Conservation (phyloP, 2,888 invertebrate species). For the Synanthedon myopaeformis region DNA sequence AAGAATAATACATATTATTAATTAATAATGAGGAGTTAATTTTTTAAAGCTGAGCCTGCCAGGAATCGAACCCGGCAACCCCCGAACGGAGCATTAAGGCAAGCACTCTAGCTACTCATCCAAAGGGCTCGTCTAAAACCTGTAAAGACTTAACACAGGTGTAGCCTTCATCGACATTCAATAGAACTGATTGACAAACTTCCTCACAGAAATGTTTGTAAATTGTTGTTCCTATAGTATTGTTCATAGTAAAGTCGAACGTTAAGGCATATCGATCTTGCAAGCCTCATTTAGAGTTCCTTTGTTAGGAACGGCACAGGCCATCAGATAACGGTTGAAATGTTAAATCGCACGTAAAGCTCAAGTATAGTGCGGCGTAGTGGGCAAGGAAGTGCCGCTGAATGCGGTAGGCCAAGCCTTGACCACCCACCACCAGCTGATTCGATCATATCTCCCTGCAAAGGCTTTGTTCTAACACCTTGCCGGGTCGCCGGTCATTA, state of each 20-base stretch:
- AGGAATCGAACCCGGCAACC: too few relatives aligned
- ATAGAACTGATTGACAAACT: too few relatives aligned
- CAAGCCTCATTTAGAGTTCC: slow-evolving; percentile 38
- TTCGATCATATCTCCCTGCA: slow-evolving; percentile 26
- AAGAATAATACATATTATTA: too few relatives aligned
- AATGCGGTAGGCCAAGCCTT: slow-evolving; percentile 33
- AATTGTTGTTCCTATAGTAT: too few relatives aligned
- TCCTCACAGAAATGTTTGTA: too few relatives aligned
- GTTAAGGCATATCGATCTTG: slow-evolving; percentile 38
- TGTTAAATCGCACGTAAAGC: slow-evolving; percentile 61
- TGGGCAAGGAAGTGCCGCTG: slow-evolving; percentile 25
- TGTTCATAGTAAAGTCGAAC: not conserved
- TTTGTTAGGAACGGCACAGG: slow-evolving; percentile 42
- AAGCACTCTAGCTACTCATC: too few relatives aligned
- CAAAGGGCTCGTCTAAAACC: too few relatives aligned
- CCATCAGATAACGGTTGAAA: slow-evolving; percentile 57
- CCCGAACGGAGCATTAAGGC: too few relatives aligned
- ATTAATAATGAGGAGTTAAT: too few relatives aligned
- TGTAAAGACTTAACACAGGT: too few relatives aligned
- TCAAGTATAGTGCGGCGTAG: slow-evolving; percentile 35
- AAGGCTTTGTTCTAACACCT: slow-evolving; percentile 28
- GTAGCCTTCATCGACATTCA: too few relatives aligned
- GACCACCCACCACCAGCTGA: slow-evolving; percentile 37
- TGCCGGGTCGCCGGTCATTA: slow-evolving; percentile 4
- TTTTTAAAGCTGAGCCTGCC: too few relatives aligned